A percentile compares a stretch with the other conserved stretches of the same genome.
Conservation (phyloP, 2,113 vertebrate genomes). For the Labeo catla region DNA sequence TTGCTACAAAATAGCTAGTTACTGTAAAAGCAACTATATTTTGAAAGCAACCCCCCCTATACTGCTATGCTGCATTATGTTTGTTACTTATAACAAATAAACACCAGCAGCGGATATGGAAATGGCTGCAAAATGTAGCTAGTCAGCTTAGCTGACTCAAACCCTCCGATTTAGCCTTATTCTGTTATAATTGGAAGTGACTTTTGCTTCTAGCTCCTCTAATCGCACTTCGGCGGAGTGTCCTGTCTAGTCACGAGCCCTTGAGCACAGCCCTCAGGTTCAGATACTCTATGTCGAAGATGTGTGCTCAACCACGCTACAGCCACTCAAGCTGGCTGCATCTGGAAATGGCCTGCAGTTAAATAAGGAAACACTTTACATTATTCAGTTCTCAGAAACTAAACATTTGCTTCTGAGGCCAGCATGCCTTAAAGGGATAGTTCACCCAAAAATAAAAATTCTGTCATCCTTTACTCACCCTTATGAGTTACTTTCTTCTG, state of each 20-base stretch:
- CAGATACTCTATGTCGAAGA: neutral
- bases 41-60: neutral
- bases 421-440: neutral
- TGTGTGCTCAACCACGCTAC: conserved; percentile 16
- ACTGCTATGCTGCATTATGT: neutral
- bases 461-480: too few species aligned
- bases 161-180: neutral
- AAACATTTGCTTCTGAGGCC: neutral
- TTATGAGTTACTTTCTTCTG: too few species aligned
- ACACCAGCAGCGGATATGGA: neutral
- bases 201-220: conserved; percentile 23
- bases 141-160: neutral
- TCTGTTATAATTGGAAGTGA: conserved; percentile 3
- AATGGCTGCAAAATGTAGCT: neutral
- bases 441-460: neutral
- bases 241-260: conserved; percentile 2
- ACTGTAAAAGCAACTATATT: neutral
- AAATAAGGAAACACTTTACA: conserved; percentile 33
- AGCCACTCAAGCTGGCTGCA: conserved; percentile 25
- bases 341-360: conserved; percentile 20
- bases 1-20: neutral
- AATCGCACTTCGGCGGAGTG: conserved; percentile 13
- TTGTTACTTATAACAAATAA: neutral
- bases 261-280: conserved; percentile 15
- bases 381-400: conserved; percentile 27